A percentile compares a stretch with the other conserved stretches of the same genome.
Conservation (phyloP, 2,888 invertebrate genomes). For the Microctonus aethiopoides region DNA sequence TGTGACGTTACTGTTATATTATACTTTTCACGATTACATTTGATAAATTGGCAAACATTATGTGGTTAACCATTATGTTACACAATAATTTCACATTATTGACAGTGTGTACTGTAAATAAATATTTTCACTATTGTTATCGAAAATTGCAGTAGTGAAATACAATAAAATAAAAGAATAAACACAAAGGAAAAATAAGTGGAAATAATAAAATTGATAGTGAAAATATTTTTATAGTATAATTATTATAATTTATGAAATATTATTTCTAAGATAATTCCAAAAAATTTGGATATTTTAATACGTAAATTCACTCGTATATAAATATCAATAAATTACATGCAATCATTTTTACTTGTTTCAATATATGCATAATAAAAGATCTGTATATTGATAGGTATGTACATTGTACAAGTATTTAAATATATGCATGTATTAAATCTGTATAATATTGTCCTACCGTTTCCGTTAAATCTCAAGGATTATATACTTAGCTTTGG, state of each 20-base stretch:
- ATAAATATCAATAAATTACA: background rate
- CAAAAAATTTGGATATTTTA: too few species aligned
- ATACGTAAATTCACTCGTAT: background rate
- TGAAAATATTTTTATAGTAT: too few species aligned
- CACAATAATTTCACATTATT: conserved; percentile 31
- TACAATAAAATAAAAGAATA: background rate
- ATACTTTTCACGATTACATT: conserved; percentile 34
- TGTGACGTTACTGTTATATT: background rate
- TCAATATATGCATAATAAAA: background rate
- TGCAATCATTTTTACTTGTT: background rate
- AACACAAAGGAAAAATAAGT: too few species aligned
- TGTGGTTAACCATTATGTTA: conserved; percentile 34
- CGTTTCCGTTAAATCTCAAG: conserved; percentile 19
- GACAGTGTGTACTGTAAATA: background rate
- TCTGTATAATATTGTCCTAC: background rate
- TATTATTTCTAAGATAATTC: too few species aligned
- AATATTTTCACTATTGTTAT: conserved; percentile 8
- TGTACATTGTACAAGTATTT: background rate
- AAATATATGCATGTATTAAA: too few species aligned
- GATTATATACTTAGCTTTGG: background rate
- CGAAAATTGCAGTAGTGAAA: background rate
- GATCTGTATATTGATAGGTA: background rate
- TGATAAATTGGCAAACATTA: conserved; percentile 37
- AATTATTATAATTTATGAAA: too few species aligned
- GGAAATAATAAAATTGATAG: too few species aligned